phyloP scores from a whole-genome alignment of 2,797 vertebrate genomes.

The Sebastes alutus region DNA sequence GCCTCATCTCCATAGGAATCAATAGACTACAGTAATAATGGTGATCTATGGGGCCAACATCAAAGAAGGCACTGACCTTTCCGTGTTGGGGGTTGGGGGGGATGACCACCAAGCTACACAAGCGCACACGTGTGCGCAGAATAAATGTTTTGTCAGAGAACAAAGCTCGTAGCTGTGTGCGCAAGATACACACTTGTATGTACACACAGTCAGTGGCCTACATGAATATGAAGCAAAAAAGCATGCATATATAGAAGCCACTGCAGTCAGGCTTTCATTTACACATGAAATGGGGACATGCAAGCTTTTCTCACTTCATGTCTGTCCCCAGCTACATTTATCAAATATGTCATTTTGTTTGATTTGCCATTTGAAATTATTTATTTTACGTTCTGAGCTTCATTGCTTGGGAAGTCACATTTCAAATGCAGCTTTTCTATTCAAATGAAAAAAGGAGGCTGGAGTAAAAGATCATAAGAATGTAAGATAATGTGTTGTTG shows the following conservation, averaged over 20 bases:
- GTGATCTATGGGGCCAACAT: slow-evolving; percentile 84
- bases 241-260: not conserved
- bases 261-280: slow-evolving; percentile 5
- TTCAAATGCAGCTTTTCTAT: not conserved
- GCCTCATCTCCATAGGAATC: slow-evolving; percentile 85
- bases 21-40: slow-evolving; percentile 87
- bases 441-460: not conserved
- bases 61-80: slow-evolving; percentile 83
- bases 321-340: not conserved
- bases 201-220: slow-evolving; percentile 8
- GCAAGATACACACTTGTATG: slow-evolving; percentile 32
- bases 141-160: slow-evolving; percentile 76
- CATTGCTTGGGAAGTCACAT: not conserved
- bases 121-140: slow-evolving; percentile 57
- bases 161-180: slow-evolving; percentile 37
- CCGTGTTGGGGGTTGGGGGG: slow-evolving; percentile 44
- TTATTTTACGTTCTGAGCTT: not conserved
- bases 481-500: not conserved
- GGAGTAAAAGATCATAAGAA: not conserved
- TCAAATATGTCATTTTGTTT: not conserved
- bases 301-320: not conserved
- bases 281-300: slow-evolving; percentile 10
- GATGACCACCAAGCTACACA: slow-evolving; percentile 61
- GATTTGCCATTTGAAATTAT: slow-evolving; percentile 14
- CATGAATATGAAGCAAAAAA: slow-evolving; percentile 41